Percentiles rank a stretch among this genome's conserved stretches.
Evolutionary conservation across 2,113 vertebrate species (phyloP).

Genomic region (Puntigrus tetrazona): DNA sequence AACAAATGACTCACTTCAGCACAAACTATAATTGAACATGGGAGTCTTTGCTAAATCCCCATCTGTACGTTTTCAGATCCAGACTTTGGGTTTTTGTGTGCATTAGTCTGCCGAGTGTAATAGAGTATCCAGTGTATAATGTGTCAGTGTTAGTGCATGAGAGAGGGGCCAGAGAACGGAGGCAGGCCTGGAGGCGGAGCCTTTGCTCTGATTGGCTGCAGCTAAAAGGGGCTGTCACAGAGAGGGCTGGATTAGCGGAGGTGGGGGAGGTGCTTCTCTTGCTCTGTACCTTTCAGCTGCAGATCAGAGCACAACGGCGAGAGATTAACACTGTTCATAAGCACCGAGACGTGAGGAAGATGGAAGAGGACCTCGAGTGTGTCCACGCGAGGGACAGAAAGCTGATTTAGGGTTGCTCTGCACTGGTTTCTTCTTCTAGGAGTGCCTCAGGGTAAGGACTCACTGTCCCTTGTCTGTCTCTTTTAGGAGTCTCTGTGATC

Average conservation of each 20-base stretch:
- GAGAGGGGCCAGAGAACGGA: neutral
- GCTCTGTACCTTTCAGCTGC: conserved; percentile 46
- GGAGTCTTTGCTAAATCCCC: neutral
- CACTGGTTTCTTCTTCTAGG: conserved; percentile 2
- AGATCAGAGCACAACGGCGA: conserved; percentile 40
- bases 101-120: neutral
- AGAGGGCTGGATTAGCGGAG: conserved; percentile 44
- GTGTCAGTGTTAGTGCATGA: conserved; percentile 33
- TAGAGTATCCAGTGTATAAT: conserved; percentile 29
- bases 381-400: neutral
- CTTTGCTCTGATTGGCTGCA: conserved; percentile 38
- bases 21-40: neutral
- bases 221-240: conserved; percentile 28
- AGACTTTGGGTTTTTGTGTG: conserved; percentile 4
- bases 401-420: neutral
- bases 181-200: neutral
- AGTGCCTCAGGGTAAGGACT: conserved; percentile 5
- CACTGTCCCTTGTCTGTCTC: neutral
- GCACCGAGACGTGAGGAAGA: neutral
- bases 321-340: conserved; percentile 12
- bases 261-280: conserved; percentile 32
- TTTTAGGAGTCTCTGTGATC: conserved; percentile 25
- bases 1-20: neutral
- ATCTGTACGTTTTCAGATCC: neutral
- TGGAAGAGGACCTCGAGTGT: neutral